These are phyloP conservation scores for Pogoniulus pusillus DNA, from an alignment of 2,797 vertebrate species.

Conservation along the genomic window DNA sequence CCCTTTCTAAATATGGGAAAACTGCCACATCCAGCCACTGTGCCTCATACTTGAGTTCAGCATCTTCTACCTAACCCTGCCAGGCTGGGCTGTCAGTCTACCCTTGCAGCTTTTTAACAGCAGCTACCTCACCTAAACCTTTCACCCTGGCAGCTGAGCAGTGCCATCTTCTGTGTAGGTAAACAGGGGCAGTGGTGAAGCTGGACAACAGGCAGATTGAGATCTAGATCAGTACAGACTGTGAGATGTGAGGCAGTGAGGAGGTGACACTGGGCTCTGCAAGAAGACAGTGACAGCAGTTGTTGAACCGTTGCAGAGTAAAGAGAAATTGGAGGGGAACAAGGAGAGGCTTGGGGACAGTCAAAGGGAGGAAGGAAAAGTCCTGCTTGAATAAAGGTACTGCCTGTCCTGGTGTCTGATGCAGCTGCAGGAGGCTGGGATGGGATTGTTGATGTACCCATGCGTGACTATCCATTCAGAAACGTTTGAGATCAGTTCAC, in stretches of 20 bases:
- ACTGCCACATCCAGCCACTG: neutral
- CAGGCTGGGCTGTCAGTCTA: neutral
- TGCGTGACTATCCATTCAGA: neutral
- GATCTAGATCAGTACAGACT: accelerated
- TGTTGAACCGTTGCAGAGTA: neutral
- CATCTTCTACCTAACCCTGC: neutral
- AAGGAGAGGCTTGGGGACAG: neutral
- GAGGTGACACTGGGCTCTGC: neutral
- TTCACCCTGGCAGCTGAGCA: too few relatives aligned
- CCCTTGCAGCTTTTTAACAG: neutral
- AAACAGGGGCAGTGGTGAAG: neutral
- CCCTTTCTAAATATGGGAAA: neutral
- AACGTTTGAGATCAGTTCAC: neutral
- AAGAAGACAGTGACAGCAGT: accelerated
- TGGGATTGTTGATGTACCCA: accelerated
- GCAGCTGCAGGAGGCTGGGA: neutral
- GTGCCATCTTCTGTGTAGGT: neutral
- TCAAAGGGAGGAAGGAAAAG: neutral
- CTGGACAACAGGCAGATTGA: accelerated
- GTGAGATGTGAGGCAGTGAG: accelerated
- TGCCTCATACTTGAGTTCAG: neutral
- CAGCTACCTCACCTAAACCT: neutral
- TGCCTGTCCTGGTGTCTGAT: neutral
- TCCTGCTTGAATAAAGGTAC: neutral
- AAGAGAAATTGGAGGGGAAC: neutral